Evolutionary conservation across 2,797 vertebrate genomes (phyloP).

Genomic region (Spondyliosoma cantharus): DNA sequence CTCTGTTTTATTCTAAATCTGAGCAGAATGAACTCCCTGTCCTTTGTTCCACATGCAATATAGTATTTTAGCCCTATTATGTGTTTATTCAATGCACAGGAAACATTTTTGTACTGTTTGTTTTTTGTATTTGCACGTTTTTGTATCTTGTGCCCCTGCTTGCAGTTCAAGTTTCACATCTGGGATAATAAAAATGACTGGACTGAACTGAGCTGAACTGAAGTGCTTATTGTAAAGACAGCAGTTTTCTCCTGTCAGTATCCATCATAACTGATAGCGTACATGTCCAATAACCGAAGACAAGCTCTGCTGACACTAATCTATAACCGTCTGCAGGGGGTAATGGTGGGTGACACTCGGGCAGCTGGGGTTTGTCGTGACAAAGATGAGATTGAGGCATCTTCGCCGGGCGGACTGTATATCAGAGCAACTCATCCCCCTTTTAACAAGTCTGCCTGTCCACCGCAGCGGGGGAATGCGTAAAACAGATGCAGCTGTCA

Average conservation of each 20-base stretch:
- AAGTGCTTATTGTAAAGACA: conserved; percentile 24
- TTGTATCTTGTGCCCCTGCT: too few relatives aligned
- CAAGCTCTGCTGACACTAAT: conserved; percentile 45
- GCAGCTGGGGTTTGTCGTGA: conserved; percentile 62
- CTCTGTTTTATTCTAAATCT: too few relatives aligned
- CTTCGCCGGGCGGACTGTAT: conserved; percentile 70
- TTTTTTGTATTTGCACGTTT: too few relatives aligned
- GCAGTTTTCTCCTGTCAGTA: conserved; percentile 12
- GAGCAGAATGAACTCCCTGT: too few relatives aligned
- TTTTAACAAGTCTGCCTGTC: conserved; percentile 74
- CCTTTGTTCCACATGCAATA: too few relatives aligned
- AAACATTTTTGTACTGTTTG: too few relatives aligned
- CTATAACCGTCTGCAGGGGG: conserved; percentile 46
- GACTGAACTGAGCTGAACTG: too few relatives aligned
- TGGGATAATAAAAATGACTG: too few relatives aligned
- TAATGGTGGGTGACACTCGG: conserved; percentile 52
- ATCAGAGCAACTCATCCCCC: conserved; percentile 72
- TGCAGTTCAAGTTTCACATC: too few relatives aligned
- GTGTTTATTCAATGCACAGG: too few relatives aligned
- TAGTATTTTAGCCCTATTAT: too few relatives aligned
- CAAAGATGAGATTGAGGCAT: conserved; percentile 58
- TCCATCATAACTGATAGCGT: conserved; percentile 27
- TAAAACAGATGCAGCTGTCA: conserved; percentile 79
- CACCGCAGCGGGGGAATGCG: conserved; percentile 65
- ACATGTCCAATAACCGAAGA: conserved; percentile 9